Base-by-base conservation (phyloP, 2,888 invertebrate species). In the Prosapia bicincta region DNA sequence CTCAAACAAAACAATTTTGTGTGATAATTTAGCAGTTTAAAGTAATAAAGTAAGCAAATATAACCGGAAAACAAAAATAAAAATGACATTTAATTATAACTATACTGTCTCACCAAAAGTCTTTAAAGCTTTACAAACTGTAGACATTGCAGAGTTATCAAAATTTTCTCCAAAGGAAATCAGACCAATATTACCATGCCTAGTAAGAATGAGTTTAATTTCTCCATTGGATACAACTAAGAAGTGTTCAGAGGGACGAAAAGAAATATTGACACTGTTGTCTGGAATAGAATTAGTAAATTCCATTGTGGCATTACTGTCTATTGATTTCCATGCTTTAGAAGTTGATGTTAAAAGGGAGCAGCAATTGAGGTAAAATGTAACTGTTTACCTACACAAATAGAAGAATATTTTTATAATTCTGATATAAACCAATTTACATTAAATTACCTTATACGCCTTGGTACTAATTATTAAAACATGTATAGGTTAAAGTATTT, bases 251-350 rank as follows among this genome's bases (percentile, higher is more conserved):
- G 92, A 93, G 81, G 92, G 92, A 38, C 91, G 96, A 81, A 96
- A 95, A 84, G 92, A 94, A 82, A 93, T 97, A 72, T 86, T 98
- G 1, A 94, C 94, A n/a, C 89, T 97, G 69, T 87, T 98, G 0
- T 94, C 96, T 0, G 96, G 96, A 6, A 94, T 97, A 81, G 97
- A 98, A 84, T 89, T 95, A 72, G 98, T 98, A 0, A 98, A 98
- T 85, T 95, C 96, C 74, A 94, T 98, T 80, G 97, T 98, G 0
- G 95, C 96, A 0, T 88, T 98, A 20, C 87, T 98, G 3, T 97
- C 97, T 9, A 96, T 98, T 72, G 97, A 98, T 85, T 98, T 98
- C 84, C 96, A 97, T 83, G 91, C 93, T 26, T 86, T 98, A 66
- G 98, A 98, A 87, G 91, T 92, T 23, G 98, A 98, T 83, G 92